Evolutionary conservation across 2,888 invertebrate genomes (phyloP).

Genomic region (Auanema freiburgensis): DNA sequence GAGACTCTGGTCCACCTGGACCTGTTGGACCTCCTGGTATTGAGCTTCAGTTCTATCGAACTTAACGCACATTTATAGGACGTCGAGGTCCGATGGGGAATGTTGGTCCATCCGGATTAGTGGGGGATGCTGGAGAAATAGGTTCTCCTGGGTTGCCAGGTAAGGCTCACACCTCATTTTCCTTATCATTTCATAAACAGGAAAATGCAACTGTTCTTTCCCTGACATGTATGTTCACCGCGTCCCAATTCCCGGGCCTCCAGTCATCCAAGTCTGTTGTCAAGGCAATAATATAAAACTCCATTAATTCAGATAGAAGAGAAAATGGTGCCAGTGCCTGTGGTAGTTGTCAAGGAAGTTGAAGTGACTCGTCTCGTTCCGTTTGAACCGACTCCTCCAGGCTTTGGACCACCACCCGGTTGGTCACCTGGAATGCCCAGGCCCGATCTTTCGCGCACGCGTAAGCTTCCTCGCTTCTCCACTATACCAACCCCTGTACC

Average conservation of each 20-base stretch:
- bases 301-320: constrained; percentile 46
- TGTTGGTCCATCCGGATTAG: constrained; percentile 47
- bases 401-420: constrained; percentile 59
- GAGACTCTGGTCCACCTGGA: constrained; percentile 29
- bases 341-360: constrained; percentile 63
- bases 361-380: constrained; percentile 58
- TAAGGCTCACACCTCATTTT: constrained; percentile 1
- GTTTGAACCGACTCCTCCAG: constrained; percentile 64
- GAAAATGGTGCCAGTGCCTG: constrained; percentile 61
- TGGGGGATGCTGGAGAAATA: constrained; percentile 52
- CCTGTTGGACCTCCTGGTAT: constrained; percentile 53
- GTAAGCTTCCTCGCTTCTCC: constrained; percentile 40
- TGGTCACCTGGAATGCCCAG: constrained; percentile 63
- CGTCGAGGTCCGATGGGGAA: constrained; percentile 48
- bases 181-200: constrained; percentile 30
- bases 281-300: background rate
- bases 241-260: constrained; percentile 61
- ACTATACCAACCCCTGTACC: constrained; percentile 4
- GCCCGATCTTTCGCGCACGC: constrained; percentile 47
- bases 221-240: constrained; percentile 61
- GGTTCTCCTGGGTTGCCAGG: constrained; percentile 54
- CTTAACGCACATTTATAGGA: constrained; percentile 19
- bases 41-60: background rate
- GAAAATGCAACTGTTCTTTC: constrained; percentile 59
- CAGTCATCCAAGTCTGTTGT: constrained; percentile 54